Percentiles rank a stretch among this genome's conserved stretches.
These are phyloP conservation scores for Neoitamus cyanurus DNA, from an alignment of 2,888 invertebrate species.

Conservation along the genomic window DNA sequence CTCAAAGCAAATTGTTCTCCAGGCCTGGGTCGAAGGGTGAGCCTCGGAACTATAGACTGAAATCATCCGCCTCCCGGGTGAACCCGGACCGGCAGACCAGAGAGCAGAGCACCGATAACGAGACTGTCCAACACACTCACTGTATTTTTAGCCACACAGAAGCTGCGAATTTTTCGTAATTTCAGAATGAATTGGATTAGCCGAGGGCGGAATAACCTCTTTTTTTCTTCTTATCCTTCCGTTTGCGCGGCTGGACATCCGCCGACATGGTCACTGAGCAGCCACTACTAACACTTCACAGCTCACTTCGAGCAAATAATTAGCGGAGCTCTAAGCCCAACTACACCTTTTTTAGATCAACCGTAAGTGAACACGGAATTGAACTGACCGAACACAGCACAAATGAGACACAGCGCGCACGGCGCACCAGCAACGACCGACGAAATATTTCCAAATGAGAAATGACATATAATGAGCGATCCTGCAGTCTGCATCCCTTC, in stretches of 20 bases:
- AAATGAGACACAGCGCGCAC: neutral
- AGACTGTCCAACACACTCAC: neutral
- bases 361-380: too few relatives aligned
- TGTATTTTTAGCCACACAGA: conserved; percentile 1
- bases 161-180: conserved; percentile 2
- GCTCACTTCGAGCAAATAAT: neutral
- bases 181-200: neutral
- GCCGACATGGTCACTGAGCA: conserved; percentile 76
- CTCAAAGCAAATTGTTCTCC: neutral
- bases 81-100: neutral
- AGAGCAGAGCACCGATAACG: neutral
- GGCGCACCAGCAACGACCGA: neutral
- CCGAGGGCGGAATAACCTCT: conserved; percentile 69
- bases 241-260: conserved; percentile 86
- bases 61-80: neutral
- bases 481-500: neutral
- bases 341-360: too few relatives aligned
- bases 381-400: neutral
- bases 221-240: conserved; percentile 87
- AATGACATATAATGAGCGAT: neutral
- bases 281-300: neutral
- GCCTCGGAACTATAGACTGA: neutral
- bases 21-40: neutral
- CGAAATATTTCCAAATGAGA: neutral
- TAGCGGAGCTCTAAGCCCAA: neutral